Percentiles rank a stretch among this genome's conserved stretches.
phyloP scores from a whole-genome alignment of 2,888 invertebrate species.

The Meteorus colon region DNA sequence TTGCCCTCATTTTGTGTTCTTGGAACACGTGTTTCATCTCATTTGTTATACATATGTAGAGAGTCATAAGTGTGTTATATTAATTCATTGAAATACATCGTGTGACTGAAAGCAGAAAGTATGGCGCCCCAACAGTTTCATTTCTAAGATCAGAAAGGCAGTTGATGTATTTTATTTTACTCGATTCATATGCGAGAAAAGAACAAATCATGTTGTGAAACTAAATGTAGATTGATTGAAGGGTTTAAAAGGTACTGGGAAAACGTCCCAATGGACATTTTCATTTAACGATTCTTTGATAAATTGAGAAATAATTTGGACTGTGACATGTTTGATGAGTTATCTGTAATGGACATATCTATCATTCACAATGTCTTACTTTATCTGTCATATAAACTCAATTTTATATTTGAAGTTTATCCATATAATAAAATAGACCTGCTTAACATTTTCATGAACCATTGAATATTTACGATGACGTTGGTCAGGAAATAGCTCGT shows the following conservation, averaged over 20 bases:
- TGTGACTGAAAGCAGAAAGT: too few species aligned
- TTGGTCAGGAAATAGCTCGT: constrained; percentile 7
- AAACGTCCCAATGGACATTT: too few species aligned
- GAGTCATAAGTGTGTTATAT: not conserved
- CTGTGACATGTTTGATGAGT: not conserved
- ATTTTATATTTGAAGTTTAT: not conserved
- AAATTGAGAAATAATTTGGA: not conserved
- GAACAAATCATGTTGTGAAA: too few species aligned
- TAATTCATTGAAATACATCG: not conserved
- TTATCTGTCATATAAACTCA: constrained; percentile 1
- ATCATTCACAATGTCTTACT: not conserved
- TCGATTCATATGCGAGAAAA: too few species aligned
- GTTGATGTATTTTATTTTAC: too few species aligned
- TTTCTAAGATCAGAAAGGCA: too few species aligned
- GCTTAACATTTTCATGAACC: constrained; percentile 37
- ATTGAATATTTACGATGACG: constrained; percentile 31
- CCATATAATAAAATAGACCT: constrained; percentile 31
- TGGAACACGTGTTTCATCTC: constrained; percentile 44
- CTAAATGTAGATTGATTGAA: too few species aligned
- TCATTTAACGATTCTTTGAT: not conserved
- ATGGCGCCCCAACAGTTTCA: too few species aligned
- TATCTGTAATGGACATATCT: not conserved
- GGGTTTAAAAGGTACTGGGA: too few species aligned
- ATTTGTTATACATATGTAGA: constrained; percentile 4
- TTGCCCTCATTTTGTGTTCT: constrained; percentile 36